A percentile compares a stretch with the other conserved stretches of the same genome.
Conservation (phyloP, 2,797 vertebrate species). For the Coregonus sp. region DNA sequence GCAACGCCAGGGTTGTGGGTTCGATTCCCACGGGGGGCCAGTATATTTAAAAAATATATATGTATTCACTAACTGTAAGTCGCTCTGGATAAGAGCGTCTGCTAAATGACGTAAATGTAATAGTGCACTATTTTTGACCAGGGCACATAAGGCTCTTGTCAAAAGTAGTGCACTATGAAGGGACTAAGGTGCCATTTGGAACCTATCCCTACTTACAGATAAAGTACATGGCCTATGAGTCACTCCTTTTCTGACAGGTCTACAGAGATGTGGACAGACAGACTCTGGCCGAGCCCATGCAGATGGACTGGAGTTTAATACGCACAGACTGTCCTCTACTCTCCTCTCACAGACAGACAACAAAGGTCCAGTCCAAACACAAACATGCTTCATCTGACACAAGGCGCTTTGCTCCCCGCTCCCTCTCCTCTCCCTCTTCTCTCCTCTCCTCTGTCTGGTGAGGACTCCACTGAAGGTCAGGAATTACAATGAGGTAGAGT, state of each 20-base stretch:
- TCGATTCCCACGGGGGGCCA: too few species aligned
- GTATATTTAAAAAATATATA: too few species aligned
- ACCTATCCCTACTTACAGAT: not conserved
- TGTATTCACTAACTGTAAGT: too few species aligned
- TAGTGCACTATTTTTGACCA: not conserved
- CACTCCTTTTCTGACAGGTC: not conserved
- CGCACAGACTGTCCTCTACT: conserved; percentile 18
- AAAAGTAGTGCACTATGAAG: too few species aligned
- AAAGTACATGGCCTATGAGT: not conserved
- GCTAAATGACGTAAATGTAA: too few species aligned
- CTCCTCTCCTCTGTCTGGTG: not conserved
- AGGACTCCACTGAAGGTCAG: conserved; percentile 33
- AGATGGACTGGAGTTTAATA: conserved; percentile 28
- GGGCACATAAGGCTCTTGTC: not conserved
- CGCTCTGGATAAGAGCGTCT: too few species aligned
- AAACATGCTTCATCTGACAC: conserved; percentile 19
- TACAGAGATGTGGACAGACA: not conserved
- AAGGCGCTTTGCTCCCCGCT: conserved; percentile 2
- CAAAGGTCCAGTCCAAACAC: conserved; percentile 14
- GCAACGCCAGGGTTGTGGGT: too few species aligned
- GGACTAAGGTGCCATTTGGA: not conserved
- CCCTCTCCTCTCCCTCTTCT: conserved; percentile 25
- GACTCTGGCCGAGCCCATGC: not conserved
- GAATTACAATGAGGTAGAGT: conserved; percentile 26
- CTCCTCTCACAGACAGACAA: conserved; percentile 11